Evolutionary conservation across 2,888 invertebrate genomes (phyloP).

Genomic region (Harmothoe impar): DNA sequence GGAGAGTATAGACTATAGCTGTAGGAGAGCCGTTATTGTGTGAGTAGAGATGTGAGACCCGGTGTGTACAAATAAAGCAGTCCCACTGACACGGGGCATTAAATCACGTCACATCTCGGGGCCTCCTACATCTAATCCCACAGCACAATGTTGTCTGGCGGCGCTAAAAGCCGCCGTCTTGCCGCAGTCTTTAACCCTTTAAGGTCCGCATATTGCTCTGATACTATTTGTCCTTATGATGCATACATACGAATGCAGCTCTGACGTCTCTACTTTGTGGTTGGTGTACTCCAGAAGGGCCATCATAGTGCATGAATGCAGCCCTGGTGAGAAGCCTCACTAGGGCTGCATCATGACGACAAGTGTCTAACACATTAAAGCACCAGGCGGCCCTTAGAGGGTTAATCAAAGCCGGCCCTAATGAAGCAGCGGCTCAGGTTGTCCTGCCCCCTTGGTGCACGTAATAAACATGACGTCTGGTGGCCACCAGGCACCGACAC

Average conservation of each 20-base stretch:
- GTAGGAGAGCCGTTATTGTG: no score
- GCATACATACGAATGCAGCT: no score
- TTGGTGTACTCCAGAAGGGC: no score
- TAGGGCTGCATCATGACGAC: neutral
- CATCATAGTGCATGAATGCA: no score
- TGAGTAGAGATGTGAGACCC: no score
- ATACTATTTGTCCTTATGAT: no score
- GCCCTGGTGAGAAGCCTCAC: no score
- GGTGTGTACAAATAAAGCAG: neutral
- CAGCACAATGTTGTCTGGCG: neutral
- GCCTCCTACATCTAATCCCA: conserved; percentile 1
- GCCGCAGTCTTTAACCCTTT: neutral
- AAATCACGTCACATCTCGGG: neutral
- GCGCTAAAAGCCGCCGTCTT: neutral
- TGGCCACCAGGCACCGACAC: neutral
- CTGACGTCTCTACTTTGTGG: no score
- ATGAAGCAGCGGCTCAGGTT: neutral
- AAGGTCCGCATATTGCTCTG: no score
- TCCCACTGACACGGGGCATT: neutral
- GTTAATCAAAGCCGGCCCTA: neutral
- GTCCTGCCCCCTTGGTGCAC: neutral
- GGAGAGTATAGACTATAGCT: no score
- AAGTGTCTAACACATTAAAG: no score
- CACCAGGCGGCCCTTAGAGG: no score
- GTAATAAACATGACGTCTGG: conserved; percentile 19